Percentiles rank a stretch among this genome's conserved stretches.
Evolutionary conservation across 1,140 invertebrate genomes (phyloP).

Genomic region (Acromyrmex heyeri): DNA sequence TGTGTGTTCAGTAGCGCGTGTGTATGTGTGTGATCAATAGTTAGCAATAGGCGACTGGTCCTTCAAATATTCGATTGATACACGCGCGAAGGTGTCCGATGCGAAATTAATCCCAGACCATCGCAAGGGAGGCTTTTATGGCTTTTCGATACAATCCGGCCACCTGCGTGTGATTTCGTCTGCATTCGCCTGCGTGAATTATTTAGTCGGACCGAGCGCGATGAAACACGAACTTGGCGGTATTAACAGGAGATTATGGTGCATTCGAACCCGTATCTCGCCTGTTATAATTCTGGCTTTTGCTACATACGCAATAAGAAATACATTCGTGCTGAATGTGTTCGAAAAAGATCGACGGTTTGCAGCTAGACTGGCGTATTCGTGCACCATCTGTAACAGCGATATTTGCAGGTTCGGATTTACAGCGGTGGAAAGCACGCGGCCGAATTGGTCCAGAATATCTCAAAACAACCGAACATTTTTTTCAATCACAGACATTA

Average conservation of each 20-base stretch:
- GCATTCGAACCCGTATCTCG: neutral
- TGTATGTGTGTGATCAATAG: neutral
- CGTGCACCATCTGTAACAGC: neutral
- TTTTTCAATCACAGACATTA: neutral
- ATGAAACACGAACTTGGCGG: constrained; percentile 53
- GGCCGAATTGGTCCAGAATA: neutral
- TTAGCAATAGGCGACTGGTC: neutral
- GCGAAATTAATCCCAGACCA: constrained; percentile 43
- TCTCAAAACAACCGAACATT: neutral
- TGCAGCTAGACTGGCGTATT: neutral
- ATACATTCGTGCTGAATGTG: constrained; percentile 13
- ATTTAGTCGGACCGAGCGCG: constrained; percentile 33
- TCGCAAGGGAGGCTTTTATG: constrained; percentile 55
- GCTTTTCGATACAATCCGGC: constrained; percentile 62
- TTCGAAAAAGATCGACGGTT: constrained; percentile 23
- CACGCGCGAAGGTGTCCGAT: constrained; percentile 34
- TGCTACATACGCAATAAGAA: constrained; percentile 1
- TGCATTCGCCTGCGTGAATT: constrained; percentile 30
- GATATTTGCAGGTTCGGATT: constrained; percentile 16
- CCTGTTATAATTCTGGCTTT: neutral
- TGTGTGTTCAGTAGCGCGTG: neutral
- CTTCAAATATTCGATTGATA: constrained; percentile 55
- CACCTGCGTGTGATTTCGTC: constrained; percentile 58
- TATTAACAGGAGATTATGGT: constrained; percentile 47
- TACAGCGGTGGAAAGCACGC: neutral